Evolutionary conservation across 1,140 invertebrate genomes (phyloP).

Genomic region (Musca domestica): DNA sequence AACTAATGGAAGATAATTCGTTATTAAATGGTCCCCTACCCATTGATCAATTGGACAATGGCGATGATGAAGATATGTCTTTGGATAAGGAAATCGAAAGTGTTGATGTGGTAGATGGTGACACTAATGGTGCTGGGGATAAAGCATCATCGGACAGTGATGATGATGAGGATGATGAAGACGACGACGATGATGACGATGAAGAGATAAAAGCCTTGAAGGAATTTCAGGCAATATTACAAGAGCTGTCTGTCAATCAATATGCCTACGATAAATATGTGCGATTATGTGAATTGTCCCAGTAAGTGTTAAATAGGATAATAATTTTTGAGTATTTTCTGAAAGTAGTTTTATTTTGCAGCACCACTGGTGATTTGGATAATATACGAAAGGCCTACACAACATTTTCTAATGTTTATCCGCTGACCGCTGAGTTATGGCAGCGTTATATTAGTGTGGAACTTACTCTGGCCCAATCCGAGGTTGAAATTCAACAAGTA

Average conservation of each 20-base stretch:
- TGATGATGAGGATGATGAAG: conserved; percentile 18
- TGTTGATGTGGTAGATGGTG: background rate
- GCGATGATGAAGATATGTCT: background rate
- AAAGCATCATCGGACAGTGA: too few relatives aligned
- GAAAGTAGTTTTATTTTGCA: background rate
- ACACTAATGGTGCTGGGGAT: conserved; percentile 11
- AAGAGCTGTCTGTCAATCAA: conserved; percentile 24
- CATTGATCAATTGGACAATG: background rate
- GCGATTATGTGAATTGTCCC: conserved; percentile 24
- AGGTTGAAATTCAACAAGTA: conserved; percentile 27
- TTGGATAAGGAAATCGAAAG: background rate
- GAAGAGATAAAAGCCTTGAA: background rate
- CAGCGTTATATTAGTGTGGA: conserved; percentile 28
- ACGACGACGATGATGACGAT: conserved; percentile 17
- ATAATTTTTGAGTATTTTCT: too few relatives aligned
- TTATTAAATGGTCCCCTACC: conserved; percentile 23
- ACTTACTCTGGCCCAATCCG: conserved; percentile 24
- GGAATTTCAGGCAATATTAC: conserved; percentile 23
- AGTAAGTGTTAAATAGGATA: conserved; percentile 22
- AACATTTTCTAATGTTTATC: conserved; percentile 30
- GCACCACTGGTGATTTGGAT: conserved; percentile 28
- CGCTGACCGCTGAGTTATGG: conserved; percentile 31
- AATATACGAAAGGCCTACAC: conserved; percentile 28
- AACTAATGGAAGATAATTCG: conserved; percentile 26
- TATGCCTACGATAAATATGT: conserved; percentile 30